Percentiles rank a stretch among this genome's conserved stretches.
Conservation (phyloP, 2,113 vertebrate genomes). For the Ictalurus furcatus region DNA sequence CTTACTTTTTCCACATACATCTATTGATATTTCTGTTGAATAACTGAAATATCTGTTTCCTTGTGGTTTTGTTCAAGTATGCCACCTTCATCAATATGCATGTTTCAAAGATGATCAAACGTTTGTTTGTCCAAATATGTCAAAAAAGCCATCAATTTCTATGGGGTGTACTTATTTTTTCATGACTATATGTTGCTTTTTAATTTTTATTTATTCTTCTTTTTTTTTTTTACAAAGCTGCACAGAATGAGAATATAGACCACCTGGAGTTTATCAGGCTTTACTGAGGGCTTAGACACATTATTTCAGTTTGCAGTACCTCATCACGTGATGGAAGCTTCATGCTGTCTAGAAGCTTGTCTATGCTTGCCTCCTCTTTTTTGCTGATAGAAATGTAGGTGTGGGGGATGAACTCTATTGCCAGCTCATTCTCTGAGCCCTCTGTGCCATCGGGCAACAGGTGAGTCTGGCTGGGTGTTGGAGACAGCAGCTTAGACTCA, state of each 20-base stretch:
- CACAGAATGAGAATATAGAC: not conserved
- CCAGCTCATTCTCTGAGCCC: conserved; percentile 26
- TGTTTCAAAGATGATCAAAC: too few relatives aligned
- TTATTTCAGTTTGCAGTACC: conserved; percentile 62
- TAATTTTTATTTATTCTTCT: too few relatives aligned
- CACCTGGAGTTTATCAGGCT: not conserved
- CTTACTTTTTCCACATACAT: too few relatives aligned
- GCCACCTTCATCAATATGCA: too few relatives aligned
- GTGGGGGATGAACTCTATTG: conserved; percentile 69
- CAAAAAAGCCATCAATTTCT: too few relatives aligned
- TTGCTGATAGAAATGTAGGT: conserved; percentile 68
- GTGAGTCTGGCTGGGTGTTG: conserved; percentile 35
- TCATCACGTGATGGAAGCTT: conserved; percentile 70
- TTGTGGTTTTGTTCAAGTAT: too few relatives aligned
- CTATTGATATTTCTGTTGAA: too few relatives aligned
- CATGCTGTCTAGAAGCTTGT: conserved; percentile 66
- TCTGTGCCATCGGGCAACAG: conserved; percentile 43
- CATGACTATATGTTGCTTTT: too few relatives aligned
- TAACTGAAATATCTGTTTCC: too few relatives aligned
- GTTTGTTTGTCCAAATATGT: too few relatives aligned
- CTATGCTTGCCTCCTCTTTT: conserved; percentile 46
- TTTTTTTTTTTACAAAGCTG: not conserved
- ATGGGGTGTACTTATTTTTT: too few relatives aligned
- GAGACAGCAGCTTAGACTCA: conserved; percentile 42
- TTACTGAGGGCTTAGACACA: not conserved